phyloP scores from a whole-genome alignment of 2,113 vertebrate genomes.

The Leucopsar rothschildi region DNA sequence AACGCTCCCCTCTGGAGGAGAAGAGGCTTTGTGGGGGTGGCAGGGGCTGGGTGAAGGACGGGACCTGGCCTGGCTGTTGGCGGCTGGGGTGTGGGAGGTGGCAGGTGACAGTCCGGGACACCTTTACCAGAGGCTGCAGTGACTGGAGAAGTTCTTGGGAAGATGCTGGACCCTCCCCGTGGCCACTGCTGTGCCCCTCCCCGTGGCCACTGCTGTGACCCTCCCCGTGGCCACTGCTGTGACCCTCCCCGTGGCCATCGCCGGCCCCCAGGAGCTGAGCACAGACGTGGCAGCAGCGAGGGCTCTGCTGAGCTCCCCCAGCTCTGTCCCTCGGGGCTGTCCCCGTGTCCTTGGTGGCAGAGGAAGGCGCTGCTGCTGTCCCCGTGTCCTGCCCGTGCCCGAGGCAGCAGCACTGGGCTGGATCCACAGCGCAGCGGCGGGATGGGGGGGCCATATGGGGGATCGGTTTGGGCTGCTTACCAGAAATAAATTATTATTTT shows the following conservation, averaged over 20 bases:
- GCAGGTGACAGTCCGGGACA: not conserved
- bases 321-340: fast-evolving
- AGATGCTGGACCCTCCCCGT: not conserved
- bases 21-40: not conserved
- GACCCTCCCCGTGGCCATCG: not conserved
- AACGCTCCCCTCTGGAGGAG: not conserved
- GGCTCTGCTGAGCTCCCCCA: not conserved
- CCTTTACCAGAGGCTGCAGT: not conserved
- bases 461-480: not conserved
- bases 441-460: fast-evolving
- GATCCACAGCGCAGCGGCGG: fast-evolving
- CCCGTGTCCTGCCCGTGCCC: not conserved
- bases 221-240: fast-evolving
- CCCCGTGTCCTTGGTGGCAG: fast-evolving
- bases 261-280: not conserved
- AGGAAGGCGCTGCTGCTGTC: not conserved
- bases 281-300: fast-evolving
- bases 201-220: not conserved
- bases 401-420: fast-evolving
- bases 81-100: not conserved
- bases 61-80: not conserved
- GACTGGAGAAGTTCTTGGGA: not conserved
- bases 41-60: not conserved
- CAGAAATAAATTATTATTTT: not conserved
- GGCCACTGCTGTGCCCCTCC: not conserved